Evolutionary conservation across 2,113 vertebrate genomes (phyloP).

Genomic region (Python bivittatus): DNA sequence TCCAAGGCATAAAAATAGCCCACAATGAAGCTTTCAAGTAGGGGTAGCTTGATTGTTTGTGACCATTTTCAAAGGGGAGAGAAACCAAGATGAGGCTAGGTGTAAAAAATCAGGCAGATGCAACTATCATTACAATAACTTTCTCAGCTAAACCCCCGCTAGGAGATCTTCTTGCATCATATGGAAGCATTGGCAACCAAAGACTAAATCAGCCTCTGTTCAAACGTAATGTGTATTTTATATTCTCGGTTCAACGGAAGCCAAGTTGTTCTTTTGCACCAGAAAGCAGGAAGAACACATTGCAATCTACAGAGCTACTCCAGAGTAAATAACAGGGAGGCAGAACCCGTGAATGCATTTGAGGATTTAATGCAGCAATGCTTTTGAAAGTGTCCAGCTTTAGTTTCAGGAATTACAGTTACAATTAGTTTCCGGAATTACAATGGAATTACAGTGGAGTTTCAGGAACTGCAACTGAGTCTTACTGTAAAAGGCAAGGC

Average conservation of each 20-base stretch:
- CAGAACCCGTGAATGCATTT: conserved; percentile 3
- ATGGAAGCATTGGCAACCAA: too few species aligned
- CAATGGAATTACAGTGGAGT: too few species aligned
- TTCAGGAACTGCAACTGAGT: conserved; percentile 5
- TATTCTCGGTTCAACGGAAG: too few species aligned
- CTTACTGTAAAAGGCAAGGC: conserved; percentile 42
- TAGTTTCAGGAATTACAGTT: conserved; percentile 20
- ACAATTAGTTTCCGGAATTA: conserved; percentile 15
- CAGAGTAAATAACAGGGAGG: not conserved
- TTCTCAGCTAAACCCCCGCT: not conserved
- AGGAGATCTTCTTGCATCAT: not conserved
- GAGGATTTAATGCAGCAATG: not conserved
- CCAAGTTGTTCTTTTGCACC: too few species aligned
- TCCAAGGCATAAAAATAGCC: conserved; percentile 48
- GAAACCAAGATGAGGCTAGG: not conserved
- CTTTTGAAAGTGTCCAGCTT: conserved; percentile 6
- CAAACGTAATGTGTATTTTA: too few species aligned
- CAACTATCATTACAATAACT: not conserved
- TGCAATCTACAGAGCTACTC: not conserved
- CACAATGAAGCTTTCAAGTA: not conserved
- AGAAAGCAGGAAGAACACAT: not conserved
- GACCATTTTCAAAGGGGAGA: conserved; percentile 1
- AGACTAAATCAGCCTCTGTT: too few species aligned
- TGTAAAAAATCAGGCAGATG: not conserved
- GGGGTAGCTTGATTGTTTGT: not conserved